Conservation (phyloP, 2,113 vertebrate species). For the Tragulus kanchil region DNA sequence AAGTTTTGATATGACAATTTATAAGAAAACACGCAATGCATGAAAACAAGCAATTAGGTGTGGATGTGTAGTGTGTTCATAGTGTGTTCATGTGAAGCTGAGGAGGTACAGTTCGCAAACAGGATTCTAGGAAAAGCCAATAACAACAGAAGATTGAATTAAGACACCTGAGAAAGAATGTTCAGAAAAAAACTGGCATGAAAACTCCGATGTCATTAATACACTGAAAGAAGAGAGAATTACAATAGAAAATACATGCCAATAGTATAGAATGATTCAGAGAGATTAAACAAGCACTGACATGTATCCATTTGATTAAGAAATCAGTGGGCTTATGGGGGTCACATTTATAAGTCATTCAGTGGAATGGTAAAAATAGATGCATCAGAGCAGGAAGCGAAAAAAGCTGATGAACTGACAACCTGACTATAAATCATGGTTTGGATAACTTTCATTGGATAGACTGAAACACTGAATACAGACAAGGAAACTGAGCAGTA, state of each 20-base stretch:
- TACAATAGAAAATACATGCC: neutral
- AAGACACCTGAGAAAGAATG: neutral
- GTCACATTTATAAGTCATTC: slow-evolving; percentile 35
- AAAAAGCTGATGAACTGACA: neutral
- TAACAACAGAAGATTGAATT: neutral
- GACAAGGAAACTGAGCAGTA: neutral
- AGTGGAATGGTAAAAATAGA: neutral
- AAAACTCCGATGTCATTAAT: neutral
- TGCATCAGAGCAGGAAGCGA: neutral
- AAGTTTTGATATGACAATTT: neutral
- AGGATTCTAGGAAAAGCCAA: neutral
- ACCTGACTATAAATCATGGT: neutral
- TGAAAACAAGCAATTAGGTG: neutral
- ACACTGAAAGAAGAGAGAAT: neutral
- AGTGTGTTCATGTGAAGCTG: neutral
- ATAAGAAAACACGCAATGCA: neutral
- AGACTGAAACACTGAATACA: neutral
- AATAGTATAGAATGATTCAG: neutral
- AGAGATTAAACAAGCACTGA: slow-evolving; percentile 1
- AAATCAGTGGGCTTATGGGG: neutral
- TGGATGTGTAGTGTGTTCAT: neutral
- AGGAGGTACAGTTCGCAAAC: neutral
- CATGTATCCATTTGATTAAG: neutral
- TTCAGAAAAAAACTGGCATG: neutral
- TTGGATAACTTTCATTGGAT: neutral